These are phyloP conservation scores for Eciton burchellii DNA, from an alignment of 1,140 invertebrate genomes.

Conservation along the genomic window DNA sequence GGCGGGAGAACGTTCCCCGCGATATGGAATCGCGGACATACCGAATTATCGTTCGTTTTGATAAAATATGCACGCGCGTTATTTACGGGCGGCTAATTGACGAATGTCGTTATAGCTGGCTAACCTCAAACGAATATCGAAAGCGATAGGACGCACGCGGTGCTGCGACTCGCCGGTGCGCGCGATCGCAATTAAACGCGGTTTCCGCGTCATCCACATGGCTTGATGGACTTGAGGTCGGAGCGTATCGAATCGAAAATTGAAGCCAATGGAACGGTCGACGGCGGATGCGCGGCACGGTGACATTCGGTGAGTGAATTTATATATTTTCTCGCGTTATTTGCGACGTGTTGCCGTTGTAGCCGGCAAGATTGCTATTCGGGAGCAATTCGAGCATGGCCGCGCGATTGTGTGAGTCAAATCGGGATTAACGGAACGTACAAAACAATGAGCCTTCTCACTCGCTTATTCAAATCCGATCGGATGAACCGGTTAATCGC, in stretches of 20 bases:
- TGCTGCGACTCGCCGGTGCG: neutral
- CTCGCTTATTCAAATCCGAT: slow-evolving; percentile 8
- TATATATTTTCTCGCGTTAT: slow-evolving; percentile 43
- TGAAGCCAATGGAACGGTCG: slow-evolving; percentile 36
- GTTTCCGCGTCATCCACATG: slow-evolving; percentile 16
- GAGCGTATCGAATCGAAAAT: slow-evolving; percentile 41
- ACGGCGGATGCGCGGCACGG: neutral
- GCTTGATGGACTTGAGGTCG: slow-evolving; percentile 44
- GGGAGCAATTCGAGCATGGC: slow-evolving; percentile 25
- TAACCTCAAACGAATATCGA: slow-evolving; percentile 7
- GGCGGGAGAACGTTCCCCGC: too few relatives aligned
- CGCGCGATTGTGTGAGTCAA: slow-evolving; percentile 9
- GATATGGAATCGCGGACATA: neutral
- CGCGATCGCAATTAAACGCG: slow-evolving; percentile 48
- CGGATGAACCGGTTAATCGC: neutral
- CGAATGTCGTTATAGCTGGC: neutral
- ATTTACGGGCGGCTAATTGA: too few relatives aligned
- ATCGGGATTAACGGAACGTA: slow-evolving; percentile 26
- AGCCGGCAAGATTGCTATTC: slow-evolving; percentile 4
- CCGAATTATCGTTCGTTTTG: neutral
- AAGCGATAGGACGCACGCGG: neutral
- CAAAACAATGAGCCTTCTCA: neutral
- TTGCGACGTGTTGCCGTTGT: slow-evolving; percentile 10
- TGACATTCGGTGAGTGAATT: slow-evolving; percentile 39
- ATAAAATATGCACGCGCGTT: too few relatives aligned